phyloP scores from a whole-genome alignment of 2,113 vertebrate genomes.

The Abramis brama region DNA sequence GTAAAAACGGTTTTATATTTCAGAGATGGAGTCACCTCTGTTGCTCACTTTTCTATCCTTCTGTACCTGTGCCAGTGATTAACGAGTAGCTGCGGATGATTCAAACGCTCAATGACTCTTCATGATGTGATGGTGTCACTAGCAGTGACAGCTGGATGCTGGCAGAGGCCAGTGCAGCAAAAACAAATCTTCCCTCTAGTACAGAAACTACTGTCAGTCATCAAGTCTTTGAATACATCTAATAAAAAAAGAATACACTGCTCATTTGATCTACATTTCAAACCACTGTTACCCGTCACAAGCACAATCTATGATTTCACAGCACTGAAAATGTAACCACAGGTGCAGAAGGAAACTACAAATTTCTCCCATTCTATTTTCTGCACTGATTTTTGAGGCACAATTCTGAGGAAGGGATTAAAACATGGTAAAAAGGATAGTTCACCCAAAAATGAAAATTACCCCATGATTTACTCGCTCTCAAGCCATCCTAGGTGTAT shows the following conservation, averaged over 20 bases:
- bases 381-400: not conserved
- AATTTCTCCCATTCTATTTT: not conserved
- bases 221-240: constrained; percentile 13
- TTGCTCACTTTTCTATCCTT: constrained; percentile 33
- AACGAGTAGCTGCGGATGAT: constrained; percentile 48
- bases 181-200: not conserved
- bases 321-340: constrained; percentile 34
- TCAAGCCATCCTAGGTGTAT: too few relatives aligned
- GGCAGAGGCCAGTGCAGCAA: constrained; percentile 18
- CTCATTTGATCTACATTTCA: not conserved
- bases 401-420: not conserved
- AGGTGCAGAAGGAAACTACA: not conserved
- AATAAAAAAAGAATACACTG: not conserved
- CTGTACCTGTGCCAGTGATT: constrained; percentile 45
- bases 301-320: constrained; percentile 9
- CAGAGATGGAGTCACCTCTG: constrained; percentile 5
- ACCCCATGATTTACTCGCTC: too few relatives aligned
- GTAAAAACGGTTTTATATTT: not conserved
- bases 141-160: constrained; percentile 32
- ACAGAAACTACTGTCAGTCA: constrained; percentile 21
- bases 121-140: not conserved
- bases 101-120: constrained; percentile 35
- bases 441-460: too few relatives aligned
- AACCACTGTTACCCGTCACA: not conserved
- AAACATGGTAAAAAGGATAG: not conserved